A percentile compares a stretch with the other conserved stretches of the same genome.
These are phyloP conservation scores for Eospalax fontanierii DNA, from an alignment of 2,797 vertebrate species.

Conservation along the genomic window DNA sequence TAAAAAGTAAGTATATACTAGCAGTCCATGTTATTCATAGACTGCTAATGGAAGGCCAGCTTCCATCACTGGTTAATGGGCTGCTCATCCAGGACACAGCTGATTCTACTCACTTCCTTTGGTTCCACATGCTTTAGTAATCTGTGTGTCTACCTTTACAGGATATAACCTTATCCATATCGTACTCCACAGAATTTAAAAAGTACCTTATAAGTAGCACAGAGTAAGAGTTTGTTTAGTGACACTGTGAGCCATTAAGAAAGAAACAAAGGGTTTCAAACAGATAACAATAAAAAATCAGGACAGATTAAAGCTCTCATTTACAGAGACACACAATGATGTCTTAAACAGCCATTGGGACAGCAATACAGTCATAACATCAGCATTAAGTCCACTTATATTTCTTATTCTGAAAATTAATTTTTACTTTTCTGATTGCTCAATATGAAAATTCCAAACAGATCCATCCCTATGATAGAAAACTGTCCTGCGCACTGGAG, in stretches of 20 bases:
- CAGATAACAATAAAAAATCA: background rate
- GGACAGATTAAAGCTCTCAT: background rate
- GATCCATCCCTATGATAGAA: conserved; percentile 81
- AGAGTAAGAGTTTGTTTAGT: background rate
- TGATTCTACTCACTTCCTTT: background rate
- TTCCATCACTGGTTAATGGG: background rate
- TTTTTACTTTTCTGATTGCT: background rate
- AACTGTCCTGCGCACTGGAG: conserved; percentile 68
- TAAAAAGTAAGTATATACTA: background rate
- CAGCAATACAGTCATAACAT: background rate
- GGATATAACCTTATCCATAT: too few relatives aligned
- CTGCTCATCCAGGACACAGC: too few relatives aligned
- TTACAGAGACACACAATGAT: background rate
- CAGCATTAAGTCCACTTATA: background rate
- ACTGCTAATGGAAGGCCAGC: background rate
- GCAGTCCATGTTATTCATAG: background rate
- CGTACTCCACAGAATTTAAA: background rate
- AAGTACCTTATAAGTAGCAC: background rate
- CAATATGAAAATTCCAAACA: conserved; percentile 83
- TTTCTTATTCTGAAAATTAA: background rate
- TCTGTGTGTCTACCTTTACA: background rate
- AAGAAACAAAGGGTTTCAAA: conserved; percentile 30
- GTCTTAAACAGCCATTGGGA: background rate
- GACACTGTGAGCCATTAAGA: background rate
- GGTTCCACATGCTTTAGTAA: background rate